Base-by-base conservation (phyloP, 2,888 invertebrate genomes). In the Patella depressa region DNA sequence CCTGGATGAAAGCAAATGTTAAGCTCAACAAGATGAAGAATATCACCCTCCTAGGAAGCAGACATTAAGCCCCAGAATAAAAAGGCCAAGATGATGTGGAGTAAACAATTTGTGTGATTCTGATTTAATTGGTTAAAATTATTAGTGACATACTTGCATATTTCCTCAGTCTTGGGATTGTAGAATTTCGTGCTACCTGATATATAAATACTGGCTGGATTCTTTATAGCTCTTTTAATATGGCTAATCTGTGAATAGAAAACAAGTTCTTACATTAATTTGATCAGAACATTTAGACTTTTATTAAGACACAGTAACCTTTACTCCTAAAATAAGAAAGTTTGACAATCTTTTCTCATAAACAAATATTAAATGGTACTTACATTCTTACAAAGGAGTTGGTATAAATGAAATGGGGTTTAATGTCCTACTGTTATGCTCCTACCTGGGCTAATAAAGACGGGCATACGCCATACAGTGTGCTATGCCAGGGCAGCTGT, bases 151-250 rank as follows among this genome's bases (percentile, higher is more conserved):
- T 80, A 88, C 88, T 81, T 84, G 84, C 88, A 88, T 54, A 88
- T 84, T 24, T 78, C 83, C 75, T 87, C 83, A 4, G 86, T 82
- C 45, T 79, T 79, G 2, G 82, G 24, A 71, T 83, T 80, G 74
- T 78, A 77, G 76, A 86, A 84, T 72, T 79, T 84, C 9, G 85
- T 83, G 29, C 86, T 79, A 3, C 88, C 88, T 71, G 87, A 80
- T 14, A 88, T 84, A 81, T 89, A 89, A 9, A 89, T 83, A 83
- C 86, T 84, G 11, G 73, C 59, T 34, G 77, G 78, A 29, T 65
- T 79, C 7, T 78, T 74, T 3, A 85, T 71, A 17, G 74, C 75
- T 53, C 82, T 82, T 71, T 81, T 79, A 59, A 84, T 79, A 74
- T 80, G 76, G 34, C 82, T 79, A 45, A 84, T 83, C 84, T 86